These are phyloP conservation scores for Sparus aurata DNA, from an alignment of 2,797 vertebrate genomes.

Conservation along the genomic window DNA sequence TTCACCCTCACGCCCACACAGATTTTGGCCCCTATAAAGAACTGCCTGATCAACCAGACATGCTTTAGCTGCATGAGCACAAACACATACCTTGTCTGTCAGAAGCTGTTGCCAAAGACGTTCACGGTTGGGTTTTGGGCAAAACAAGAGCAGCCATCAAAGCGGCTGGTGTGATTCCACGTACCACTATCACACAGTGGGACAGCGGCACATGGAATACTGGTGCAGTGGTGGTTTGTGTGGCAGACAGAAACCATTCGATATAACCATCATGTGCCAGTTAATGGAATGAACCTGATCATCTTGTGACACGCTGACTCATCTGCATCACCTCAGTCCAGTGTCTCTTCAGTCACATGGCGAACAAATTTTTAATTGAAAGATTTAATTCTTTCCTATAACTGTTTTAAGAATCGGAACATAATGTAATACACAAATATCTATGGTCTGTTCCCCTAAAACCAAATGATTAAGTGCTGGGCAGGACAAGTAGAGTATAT, in stretches of 20 bases:
- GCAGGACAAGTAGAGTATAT: not conserved
- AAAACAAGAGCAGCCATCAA: conserved; percentile 57
- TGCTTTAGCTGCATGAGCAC: conserved; percentile 35
- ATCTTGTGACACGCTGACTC: conserved; percentile 22
- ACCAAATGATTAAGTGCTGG: not conserved
- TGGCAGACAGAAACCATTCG: not conserved
- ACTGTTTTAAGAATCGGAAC: not conserved
- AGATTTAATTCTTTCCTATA: not conserved
- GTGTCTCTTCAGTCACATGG: not conserved
- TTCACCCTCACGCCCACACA: conserved; percentile 25
- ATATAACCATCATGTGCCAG: not conserved
- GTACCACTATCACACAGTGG: not conserved
- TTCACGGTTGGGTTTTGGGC: conserved; percentile 37
- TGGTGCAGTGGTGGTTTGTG: conserved; percentile 12
- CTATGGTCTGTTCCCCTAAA: not conserved
- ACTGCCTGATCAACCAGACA: conserved; percentile 7
- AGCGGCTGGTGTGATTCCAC: not conserved
- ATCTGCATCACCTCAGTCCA: conserved; percentile 2
- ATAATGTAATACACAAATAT: not conserved
- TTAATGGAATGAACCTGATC: conserved; percentile 13
- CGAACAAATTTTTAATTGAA: not conserved
- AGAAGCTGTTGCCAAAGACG: conserved; percentile 40
- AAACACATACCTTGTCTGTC: conserved; percentile 30
- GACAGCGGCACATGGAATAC: not conserved
- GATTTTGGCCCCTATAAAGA: conserved; percentile 30